Evolutionary conservation across 2,888 invertebrate species (phyloP), one percentile per base, ranked within the genome.

Genomic region (Argynnis bischoffii): DNA sequence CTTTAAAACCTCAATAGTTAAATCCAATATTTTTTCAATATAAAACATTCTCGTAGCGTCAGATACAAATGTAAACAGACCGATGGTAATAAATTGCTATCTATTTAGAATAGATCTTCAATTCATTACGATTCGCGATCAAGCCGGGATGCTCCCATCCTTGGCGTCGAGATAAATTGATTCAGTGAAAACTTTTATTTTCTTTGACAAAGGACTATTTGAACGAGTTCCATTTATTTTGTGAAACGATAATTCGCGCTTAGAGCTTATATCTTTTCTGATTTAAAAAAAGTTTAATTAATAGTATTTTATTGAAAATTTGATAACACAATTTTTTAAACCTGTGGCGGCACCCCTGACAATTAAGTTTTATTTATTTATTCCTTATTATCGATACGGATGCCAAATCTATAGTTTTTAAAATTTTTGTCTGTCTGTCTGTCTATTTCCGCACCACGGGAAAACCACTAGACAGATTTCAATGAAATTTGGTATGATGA

Each of bases 151-250:
- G 71, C 51, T 69, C 63, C 67, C 69, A 67, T 71, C 67, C 63
- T 69, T 63, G 67, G 63, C 67, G 55, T 56, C 31, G 64, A 72
- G 69, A 74, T 74, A 74, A 73, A 74, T 72, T 72, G 73, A 72
- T 70, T 65, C 72, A 31, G 55, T 67, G 64, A 51, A 69, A 70
- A 72, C 68, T 74, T 73, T 72, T 72, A 72, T 74, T 73, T 65
- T 53, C 67, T 65, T 67, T 69, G 51, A 71, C 71, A 71, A 67
- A 71, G 67, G 51, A 61, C 48, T 57, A 55, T 65, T 16, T 63
- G 64, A 71, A 64, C 67, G 56, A 61, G 50, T 59, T 59, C 67
- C 63, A 65, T 67, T 69, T 71, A 67, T 64, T 69, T 71, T 63
- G 53, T 55, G 46, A 65, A 65, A 65, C 54, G 55, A 70, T 67